A percentile compares a stretch with the other conserved stretches of the same genome.
phyloP scores from a whole-genome alignment of 2,797 vertebrate genomes.

The Passerculus sandwichensis region DNA sequence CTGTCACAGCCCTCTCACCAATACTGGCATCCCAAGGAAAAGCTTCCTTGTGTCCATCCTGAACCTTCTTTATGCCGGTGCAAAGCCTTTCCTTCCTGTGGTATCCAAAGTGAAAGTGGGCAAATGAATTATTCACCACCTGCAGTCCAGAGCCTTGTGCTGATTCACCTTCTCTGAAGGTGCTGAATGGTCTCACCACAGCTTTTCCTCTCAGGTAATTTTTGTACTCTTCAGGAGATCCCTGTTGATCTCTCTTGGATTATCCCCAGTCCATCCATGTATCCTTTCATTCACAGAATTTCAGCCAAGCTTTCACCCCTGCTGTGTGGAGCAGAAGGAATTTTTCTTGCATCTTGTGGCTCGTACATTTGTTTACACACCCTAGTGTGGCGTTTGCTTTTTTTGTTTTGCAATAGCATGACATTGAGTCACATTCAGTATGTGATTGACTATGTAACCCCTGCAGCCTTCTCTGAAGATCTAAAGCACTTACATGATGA shows the following conservation, averaged over 20 bases:
- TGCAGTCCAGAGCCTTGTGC: not conserved
- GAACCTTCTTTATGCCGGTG: not conserved
- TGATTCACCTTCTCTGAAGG: not conserved
- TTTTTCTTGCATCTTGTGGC: not conserved
- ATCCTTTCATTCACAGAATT: not conserved
- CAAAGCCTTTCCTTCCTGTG: not conserved
- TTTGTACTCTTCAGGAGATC: not conserved
- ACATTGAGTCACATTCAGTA: not conserved
- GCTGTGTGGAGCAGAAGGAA: not conserved
- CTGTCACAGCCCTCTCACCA: not conserved
- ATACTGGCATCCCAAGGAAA: not conserved
- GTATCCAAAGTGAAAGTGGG: no score
- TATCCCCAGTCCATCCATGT: not conserved
- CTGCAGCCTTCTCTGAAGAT: not conserved
- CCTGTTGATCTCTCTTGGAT: not conserved
- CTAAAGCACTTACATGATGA: not conserved
- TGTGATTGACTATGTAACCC: not conserved
- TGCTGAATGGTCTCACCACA: not conserved
- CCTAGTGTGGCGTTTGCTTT: not conserved
- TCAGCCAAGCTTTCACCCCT: not conserved
- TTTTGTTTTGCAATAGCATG: not conserved
- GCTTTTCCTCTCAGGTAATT: not conserved
- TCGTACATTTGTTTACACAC: not conserved
- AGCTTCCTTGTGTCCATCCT: not conserved
- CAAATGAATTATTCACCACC: accelerated